phyloP scores from a whole-genome alignment of 2,797 vertebrate species.

The Chiloscyllium punctatum region DNA sequence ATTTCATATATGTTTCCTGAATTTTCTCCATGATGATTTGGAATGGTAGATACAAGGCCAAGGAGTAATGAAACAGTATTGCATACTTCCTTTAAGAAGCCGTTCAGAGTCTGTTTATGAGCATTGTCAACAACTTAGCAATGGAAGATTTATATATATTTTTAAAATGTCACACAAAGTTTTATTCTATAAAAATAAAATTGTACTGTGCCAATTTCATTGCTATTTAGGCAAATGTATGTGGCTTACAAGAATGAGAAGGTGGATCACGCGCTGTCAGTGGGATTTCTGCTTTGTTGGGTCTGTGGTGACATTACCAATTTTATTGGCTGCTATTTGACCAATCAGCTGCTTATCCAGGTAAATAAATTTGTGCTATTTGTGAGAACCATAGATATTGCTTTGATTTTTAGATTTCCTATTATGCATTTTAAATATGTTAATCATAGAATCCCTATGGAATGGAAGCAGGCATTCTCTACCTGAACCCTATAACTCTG shows the following conservation, averaged over 20 bases:
- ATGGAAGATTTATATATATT: not conserved
- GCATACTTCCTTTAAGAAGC: not conserved
- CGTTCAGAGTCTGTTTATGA: not conserved
- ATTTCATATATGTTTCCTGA: no score
- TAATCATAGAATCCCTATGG: not conserved
- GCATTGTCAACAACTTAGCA: not conserved
- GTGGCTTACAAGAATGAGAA: constrained; percentile 57
- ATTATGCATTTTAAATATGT: not conserved
- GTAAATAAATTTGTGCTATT: constrained; percentile 42
- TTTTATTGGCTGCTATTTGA: constrained; percentile 59
- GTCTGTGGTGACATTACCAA: constrained; percentile 57
- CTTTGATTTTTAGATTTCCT: not conserved
- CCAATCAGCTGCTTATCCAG: constrained; percentile 60
- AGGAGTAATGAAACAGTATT: not conserved
- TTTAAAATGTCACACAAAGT: not conserved
- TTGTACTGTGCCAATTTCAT: not conserved
- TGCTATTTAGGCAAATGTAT: constrained; percentile 53
- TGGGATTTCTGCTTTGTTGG: constrained; percentile 62
- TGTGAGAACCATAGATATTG: not conserved
- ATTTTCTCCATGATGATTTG: no score
- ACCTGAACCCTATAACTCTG: no score
- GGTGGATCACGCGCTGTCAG: constrained; percentile 59
- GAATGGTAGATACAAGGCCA: no score
- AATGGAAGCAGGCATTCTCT: no score
- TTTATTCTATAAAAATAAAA: not conserved